Base-by-base conservation (phyloP, 2,797 vertebrate species). In the Poecilia gillii region DNA sequence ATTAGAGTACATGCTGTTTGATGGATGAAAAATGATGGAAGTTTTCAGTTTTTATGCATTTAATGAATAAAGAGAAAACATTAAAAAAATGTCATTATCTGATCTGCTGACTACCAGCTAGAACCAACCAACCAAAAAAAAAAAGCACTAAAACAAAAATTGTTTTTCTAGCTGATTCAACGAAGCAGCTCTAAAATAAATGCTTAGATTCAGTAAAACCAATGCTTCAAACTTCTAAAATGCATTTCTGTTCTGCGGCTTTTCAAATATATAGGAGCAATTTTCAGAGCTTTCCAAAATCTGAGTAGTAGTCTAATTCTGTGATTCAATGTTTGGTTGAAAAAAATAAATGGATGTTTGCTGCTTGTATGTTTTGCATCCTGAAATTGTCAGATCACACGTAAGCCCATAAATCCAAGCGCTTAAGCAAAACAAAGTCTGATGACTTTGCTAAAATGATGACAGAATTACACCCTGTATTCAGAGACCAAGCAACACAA, bases 401-500 rank as follows among this genome's bases (percentile, higher is more conserved):
- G 53, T n/a, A 9, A 11, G 33, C 75, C 41, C 46, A 77, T 73
- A 75, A 78, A 82, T 14, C n/a, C 25, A 55, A 75, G 64, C 25
- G 72, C 23, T 6, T 86, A 82, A 79, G 80, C 78, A 76, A 81
- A 89, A 78, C 72, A 81, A 62, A 85, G 77, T 39, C 78, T 68
- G 46, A 43, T 33, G 3, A 85, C 81, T 79, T 16, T 3, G 3
- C 74, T 72, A 80, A 68, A 73, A 55, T 68, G 1, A 81, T 76
- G 82, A 75, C 80, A 81, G 84, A 84, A 84, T 77, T 66, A 81
- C 80, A 88, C 78, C 86, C 81, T 77, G 82, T 77, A 43, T 81
- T 92, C 85, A 85, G 86, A 77, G 85, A 87, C 23, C 46, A 72
- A 81, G 81, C 84, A 59, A 75, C 75, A 39, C 47, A 9, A 47